These are phyloP conservation scores for Gallinago nigripennis DNA, from an alignment of 2,797 vertebrate species.

Conservation along the genomic window DNA sequence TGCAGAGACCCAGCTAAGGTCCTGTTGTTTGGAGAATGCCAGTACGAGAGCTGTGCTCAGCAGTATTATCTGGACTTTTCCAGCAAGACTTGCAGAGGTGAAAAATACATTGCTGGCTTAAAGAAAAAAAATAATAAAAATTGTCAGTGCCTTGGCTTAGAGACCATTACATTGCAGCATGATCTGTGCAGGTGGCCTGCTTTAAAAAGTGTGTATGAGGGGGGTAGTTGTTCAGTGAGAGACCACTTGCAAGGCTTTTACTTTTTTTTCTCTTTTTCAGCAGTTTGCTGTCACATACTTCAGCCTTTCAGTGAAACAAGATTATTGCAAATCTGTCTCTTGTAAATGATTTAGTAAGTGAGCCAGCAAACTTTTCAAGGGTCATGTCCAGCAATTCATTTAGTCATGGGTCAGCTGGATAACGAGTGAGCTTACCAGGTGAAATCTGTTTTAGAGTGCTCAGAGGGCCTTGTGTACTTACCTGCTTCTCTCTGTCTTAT, in stretches of 20 bases:
- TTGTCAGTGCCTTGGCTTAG: background rate
- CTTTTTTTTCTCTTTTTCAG: background rate
- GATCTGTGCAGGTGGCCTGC: background rate
- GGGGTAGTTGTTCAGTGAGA: background rate
- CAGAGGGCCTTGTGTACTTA: conserved; percentile 24
- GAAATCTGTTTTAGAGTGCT: conserved; percentile 7
- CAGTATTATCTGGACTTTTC: conserved; percentile 92
- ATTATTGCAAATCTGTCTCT: conserved; percentile 47
- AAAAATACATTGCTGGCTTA: background rate
- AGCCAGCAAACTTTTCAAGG: conserved; percentile 42
- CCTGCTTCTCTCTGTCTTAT: conserved; percentile 6
- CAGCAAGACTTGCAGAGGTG: conserved; percentile 88
- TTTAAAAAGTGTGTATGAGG: background rate
- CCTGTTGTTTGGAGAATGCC: conserved; percentile 92
- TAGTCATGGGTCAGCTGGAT: conserved; percentile 46
- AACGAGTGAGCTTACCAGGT: conserved; percentile 47
- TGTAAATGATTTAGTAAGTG: conserved; percentile 59
- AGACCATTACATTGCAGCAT: rapidly evolving
- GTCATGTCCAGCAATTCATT: conserved; percentile 53
- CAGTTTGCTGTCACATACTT: background rate
- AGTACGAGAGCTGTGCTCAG: conserved; percentile 88
- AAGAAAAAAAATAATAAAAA: background rate
- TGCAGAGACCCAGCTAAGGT: conserved; percentile 89
- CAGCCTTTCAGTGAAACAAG: conserved; percentile 44
- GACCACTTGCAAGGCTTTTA: background rate